phyloP scores from a whole-genome alignment of 1,140 invertebrate genomes.

The Mycetomoellerius zeteki region DNA sequence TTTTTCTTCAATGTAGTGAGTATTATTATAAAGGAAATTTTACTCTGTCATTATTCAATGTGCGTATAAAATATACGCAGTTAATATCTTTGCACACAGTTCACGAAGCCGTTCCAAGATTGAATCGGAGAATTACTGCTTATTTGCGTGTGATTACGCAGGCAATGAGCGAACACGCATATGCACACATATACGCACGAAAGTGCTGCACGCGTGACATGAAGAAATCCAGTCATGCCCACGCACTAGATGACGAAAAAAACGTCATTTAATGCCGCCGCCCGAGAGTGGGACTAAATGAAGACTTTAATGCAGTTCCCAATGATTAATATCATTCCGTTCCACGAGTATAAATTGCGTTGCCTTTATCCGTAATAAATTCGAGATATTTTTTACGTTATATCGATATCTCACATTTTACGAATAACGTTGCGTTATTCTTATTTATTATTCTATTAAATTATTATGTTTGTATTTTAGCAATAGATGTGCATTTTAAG shows the following conservation, averaged over 20 bases:
- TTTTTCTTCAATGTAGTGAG: neutral
- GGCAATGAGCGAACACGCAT: slow-evolving; percentile 26
- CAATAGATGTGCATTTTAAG: neutral
- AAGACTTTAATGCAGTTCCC: slow-evolving; percentile 49
- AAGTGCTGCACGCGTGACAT: neutral
- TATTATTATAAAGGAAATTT: slow-evolving; percentile 23
- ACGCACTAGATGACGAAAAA: slow-evolving; percentile 35
- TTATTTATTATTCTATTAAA: slow-evolving; percentile 1
- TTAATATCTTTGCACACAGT: slow-evolving; percentile 28
- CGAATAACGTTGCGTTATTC: neutral
- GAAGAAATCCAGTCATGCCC: slow-evolving; percentile 51
- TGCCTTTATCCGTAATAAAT: slow-evolving; percentile 24
- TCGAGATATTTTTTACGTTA: neutral
- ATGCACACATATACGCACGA: neutral
- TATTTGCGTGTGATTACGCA: slow-evolving; percentile 52
- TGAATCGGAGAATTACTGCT: slow-evolving; percentile 43
- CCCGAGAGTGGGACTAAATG: slow-evolving; percentile 49
- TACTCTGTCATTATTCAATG: neutral
- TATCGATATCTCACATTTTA: slow-evolving; percentile 10
- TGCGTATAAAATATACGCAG: neutral
- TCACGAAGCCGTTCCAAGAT: slow-evolving; percentile 6
- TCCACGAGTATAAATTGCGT: slow-evolving; percentile 36
- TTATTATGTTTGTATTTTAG: neutral
- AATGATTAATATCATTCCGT: slow-evolving; percentile 55
- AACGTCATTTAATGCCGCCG: slow-evolving; percentile 27